These are phyloP conservation scores for Melangyna quadrimaculata DNA, from an alignment of 2,888 invertebrate genomes.

Conservation along the genomic window DNA sequence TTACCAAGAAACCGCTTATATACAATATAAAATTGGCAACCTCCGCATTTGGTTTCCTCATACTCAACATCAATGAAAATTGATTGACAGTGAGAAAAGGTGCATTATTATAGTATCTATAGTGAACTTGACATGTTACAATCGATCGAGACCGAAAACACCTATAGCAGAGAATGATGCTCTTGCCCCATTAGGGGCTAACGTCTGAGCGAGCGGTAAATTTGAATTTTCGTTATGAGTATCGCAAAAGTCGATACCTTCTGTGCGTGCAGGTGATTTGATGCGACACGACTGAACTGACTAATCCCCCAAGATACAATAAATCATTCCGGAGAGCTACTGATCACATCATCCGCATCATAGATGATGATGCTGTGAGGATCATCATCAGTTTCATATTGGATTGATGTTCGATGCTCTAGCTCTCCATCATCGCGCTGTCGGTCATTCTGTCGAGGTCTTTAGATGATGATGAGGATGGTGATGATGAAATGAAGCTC, in stretches of 20 bases:
- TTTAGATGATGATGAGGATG: neutral
- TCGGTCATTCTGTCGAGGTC: conserved; percentile 25
- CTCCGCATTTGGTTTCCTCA: conserved; percentile 66
- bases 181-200: neutral
- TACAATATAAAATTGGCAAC: conserved; percentile 59
- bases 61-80: conserved; percentile 12
- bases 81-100: conserved; percentile 71
- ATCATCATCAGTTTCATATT: conserved; percentile 14
- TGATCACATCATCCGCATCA: conserved; percentile 34
- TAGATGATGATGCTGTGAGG: neutral
- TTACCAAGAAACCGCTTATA: conserved; percentile 54
- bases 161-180: neutral
- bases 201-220: conserved; percentile 1
- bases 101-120: conserved; percentile 36
- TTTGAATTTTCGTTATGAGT: conserved; percentile 57
- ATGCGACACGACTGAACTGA: conserved; percentile 70
- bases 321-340: conserved; percentile 58
- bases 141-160: conserved; percentile 24
- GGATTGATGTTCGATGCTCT: conserved; percentile 7
- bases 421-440: conserved; percentile 39
- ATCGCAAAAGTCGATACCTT: neutral
- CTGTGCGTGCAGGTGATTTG: conserved; percentile 55
- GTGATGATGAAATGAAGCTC: neutral
- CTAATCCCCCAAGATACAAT: conserved; percentile 66
- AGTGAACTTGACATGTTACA: conserved; percentile 67